phyloP scores from a whole-genome alignment of 2,888 invertebrate genomes.

The Cylloceria caligata region DNA sequence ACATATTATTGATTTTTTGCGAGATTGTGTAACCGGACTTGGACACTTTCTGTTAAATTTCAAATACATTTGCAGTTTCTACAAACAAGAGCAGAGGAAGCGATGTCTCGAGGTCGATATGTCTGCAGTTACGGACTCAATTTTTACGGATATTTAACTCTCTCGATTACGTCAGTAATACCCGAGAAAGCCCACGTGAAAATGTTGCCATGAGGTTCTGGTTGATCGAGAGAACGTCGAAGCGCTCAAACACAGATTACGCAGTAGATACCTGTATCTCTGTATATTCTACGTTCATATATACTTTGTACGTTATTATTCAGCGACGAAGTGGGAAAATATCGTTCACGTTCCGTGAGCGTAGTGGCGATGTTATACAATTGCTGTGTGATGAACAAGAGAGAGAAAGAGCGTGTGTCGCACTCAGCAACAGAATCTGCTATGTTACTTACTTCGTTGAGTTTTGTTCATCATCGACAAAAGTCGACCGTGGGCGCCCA shows the following conservation, averaged over 20 bases:
- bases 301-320: constrained; percentile 50
- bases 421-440: constrained; percentile 24
- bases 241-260: constrained; percentile 44
- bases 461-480: constrained; percentile 23
- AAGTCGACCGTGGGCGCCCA: constrained; percentile 40
- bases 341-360: constrained; percentile 38
- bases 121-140: constrained; percentile 36
- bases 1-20: background rate
- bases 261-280: background rate
- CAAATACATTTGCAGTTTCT: background rate
- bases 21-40: background rate
- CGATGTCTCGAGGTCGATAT: constrained; percentile 46
- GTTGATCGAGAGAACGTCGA: constrained; percentile 49
- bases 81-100: background rate
- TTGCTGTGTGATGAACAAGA: constrained; percentile 44
- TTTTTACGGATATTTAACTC: constrained; percentile 58
- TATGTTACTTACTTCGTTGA: background rate
- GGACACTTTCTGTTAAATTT: background rate
- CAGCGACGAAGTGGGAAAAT: constrained; percentile 52
- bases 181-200: constrained; percentile 61
- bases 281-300: background rate
- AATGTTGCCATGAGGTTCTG: constrained; percentile 38
- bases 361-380: constrained; percentile 55
- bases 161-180: constrained; percentile 64
- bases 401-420: constrained; percentile 53